These are phyloP conservation scores for Diglossa cyanea DNA, from an alignment of 2,797 vertebrate genomes.

Conservation along the genomic window DNA sequence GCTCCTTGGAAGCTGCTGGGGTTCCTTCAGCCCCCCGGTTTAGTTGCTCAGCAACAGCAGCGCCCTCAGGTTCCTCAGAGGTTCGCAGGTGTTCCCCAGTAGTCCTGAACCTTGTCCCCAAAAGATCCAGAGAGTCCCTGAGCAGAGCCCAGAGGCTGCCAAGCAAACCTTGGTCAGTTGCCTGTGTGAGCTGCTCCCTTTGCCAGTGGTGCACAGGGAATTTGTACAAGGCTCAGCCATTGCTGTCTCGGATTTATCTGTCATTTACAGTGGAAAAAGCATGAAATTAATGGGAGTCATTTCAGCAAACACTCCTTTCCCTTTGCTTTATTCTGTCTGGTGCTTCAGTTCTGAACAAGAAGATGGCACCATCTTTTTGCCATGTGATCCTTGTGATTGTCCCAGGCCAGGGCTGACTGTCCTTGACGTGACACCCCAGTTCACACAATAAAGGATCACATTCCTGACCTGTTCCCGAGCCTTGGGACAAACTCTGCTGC, in stretches of 20 bases:
- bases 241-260: background rate
- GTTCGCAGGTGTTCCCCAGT: background rate
- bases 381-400: background rate
- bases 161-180: accelerated
- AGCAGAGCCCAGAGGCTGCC: background rate
- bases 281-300: accelerated
- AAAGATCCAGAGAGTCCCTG: background rate
- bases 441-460: background rate
- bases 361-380: background rate
- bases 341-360: background rate
- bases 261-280: background rate
- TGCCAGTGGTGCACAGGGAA: accelerated
- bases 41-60: background rate
- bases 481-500: background rate
- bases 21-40: accelerated
- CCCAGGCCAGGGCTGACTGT: accelerated
- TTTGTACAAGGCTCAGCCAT: background rate
- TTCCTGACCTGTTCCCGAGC: background rate
- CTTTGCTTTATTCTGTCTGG: background rate
- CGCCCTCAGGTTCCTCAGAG: accelerated
- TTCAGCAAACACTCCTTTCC: accelerated
- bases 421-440: background rate
- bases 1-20: background rate
- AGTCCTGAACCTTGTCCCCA: background rate
- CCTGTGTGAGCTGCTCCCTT: background rate